Evolutionary conservation across 2,113 vertebrate genomes (phyloP).

Genomic region (Regulus satrapa): DNA sequence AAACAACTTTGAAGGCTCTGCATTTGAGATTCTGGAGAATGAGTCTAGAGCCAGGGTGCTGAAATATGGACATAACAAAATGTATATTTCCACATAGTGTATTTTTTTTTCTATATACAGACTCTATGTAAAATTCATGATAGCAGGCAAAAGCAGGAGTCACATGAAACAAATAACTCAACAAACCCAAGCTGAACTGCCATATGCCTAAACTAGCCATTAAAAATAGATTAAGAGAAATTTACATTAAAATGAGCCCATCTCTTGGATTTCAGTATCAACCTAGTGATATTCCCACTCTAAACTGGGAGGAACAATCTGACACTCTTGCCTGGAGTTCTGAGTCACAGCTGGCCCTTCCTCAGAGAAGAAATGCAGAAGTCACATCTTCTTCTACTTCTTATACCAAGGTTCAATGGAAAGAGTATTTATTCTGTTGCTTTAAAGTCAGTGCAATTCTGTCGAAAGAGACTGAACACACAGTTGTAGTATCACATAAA

Average conservation of each 20-base stretch:
- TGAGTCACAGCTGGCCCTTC: neutral
- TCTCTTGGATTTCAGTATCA: neutral
- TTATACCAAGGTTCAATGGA: fast-evolving
- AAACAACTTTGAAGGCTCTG: neutral
- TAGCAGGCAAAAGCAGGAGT: neutral
- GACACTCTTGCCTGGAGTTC: neutral
- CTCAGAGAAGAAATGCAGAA: neutral
- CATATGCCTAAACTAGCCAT: neutral
- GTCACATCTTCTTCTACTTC: neutral
- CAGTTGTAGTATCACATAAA: neutral
- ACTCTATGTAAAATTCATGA: neutral
- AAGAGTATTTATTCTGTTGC: neutral
- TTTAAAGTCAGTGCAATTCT: neutral
- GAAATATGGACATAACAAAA: neutral
- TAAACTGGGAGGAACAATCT: fast-evolving
- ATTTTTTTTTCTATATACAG: neutral
- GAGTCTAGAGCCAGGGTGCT: neutral
- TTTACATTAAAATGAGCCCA: neutral
- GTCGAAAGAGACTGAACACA: neutral
- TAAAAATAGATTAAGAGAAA: neutral
- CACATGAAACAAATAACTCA: neutral
- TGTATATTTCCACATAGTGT: neutral
- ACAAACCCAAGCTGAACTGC: neutral
- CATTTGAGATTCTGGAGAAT: neutral
- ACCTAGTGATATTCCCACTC: neutral